Base-by-base conservation (phyloP, 2,113 vertebrate species). In the Thalassarche chlororhynchos region DNA sequence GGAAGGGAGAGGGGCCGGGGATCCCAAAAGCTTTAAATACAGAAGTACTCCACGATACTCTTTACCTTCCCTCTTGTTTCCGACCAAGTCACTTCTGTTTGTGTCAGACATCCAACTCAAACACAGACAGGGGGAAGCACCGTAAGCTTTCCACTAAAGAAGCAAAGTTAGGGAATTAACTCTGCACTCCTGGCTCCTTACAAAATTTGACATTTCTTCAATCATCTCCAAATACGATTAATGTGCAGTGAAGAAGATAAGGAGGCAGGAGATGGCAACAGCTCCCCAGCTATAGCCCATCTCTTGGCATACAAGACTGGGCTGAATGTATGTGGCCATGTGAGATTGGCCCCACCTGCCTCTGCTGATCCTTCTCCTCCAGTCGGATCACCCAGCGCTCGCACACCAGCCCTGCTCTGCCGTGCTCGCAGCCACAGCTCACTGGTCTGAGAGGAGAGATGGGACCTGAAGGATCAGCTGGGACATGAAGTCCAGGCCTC, bases 121-220 rank as follows among this genome's bases (percentile, higher is more conserved):
- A 85, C 47, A 23, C 0, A 5, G 25, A 38, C 0, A 38, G 0
- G 14, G 31, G 10, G 26, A 57, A 66, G 36, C 21, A 77, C 18
- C 0, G 0, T 46, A 75, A 74, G 12, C 4, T 46, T 74, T 58
- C 58, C 11, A 8, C 38, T 31, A 26, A 84, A 74, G 34, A 83
- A 77, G 60, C 32, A 25, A 91, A 52, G n/a, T 38, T n/a, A 62
- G 34, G 29, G 14, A 91, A 82, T 51, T 89, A 32, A 38, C 17
- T 72, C 55, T 0, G 1, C 34, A 20, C 24, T 91, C 32, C 38
- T 42, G 46, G 29, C 46, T 85, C 29, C 38, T 80, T 74, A 66
- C 34, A 74, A 42, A 83, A 70, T 65, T n/a, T 46, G 17, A 7
- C 28, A n/a, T 70, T 91, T 87, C 65, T 93, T 61, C 79, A 14